Evolutionary conservation across 2,888 invertebrate genomes (phyloP), one percentile per base, ranked within the genome.

Genomic region (Drymonia ruficornis): DNA sequence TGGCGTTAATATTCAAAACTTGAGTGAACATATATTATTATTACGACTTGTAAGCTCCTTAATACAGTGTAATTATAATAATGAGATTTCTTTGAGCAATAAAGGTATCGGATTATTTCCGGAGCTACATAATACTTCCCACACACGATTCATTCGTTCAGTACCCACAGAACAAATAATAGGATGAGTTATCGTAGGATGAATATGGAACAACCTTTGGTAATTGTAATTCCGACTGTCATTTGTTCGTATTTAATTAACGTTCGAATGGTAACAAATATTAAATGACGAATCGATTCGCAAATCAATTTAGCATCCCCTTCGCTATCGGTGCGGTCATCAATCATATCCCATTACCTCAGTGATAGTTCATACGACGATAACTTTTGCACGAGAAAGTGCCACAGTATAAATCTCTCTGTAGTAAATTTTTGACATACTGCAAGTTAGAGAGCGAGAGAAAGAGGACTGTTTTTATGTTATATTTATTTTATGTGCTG

Each of bases 201-300:
- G n/a, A n/a, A n/a, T n/a, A n/a, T n/a, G n/a, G n/a, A n/a, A n/a
- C n/a, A n/a, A n/a, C 11, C 19, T 49, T 63, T 58, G 59, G 66
- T 57, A 61, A 61, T 56, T 31, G 40, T 60, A 59, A 62, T 59
- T 55, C 47, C 40, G 40, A 53, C 18, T 52, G 56, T 56, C 50
- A 61, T 56, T 57, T 46, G 43, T 57, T 61, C 60, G 13, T 62
- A 72, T 73, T 74, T 72, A 76, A 80, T 80, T 74, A 79, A 71
- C 67, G 78, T 74, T 68, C 74, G 76, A 72, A 79, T 77, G 59
- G 60, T 65, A 65, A 64, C 68, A 68, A 72, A 76, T 77, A 74
- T 76, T 72, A 75, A 80, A 84, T 84, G 85, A 84, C 77, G 74
- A 81, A 87, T 86, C 80, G 80, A 80, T 78, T 78, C 58, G 59